Evolutionary conservation across 2,797 vertebrate genomes (phyloP).

Genomic region (Chiroxiphia lanceolata): DNA sequence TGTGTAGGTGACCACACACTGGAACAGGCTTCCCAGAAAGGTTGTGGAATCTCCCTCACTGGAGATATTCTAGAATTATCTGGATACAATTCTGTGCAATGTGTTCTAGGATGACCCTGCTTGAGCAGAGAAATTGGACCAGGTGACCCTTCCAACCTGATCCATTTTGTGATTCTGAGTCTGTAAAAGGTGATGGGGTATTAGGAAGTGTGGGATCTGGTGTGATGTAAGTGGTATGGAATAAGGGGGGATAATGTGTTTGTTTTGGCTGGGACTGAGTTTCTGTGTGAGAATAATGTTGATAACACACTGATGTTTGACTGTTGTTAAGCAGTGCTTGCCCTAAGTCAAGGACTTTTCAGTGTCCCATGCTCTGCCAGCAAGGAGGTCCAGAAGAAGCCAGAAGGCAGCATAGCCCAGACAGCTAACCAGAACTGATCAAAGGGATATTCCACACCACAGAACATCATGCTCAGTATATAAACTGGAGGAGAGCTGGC

Average conservation of each 20-base stretch:
- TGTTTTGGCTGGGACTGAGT: not conserved
- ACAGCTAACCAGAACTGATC: not conserved
- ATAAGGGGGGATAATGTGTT: not conserved
- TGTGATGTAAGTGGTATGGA: not conserved
- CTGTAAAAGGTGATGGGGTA: not conserved
- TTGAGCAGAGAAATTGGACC: not conserved
- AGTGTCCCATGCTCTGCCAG: not conserved
- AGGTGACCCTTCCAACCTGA: not conserved
- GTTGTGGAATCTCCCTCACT: not conserved
- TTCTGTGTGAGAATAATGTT: not conserved
- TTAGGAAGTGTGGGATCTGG: not conserved
- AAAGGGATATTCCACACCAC: fast-evolving
- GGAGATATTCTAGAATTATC: not conserved
- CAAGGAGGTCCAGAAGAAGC: not conserved
- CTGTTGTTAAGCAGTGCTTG: not conserved
- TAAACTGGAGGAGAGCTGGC: not conserved
- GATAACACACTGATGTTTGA: not conserved
- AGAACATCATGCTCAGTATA: fast-evolving
- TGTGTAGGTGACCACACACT: not conserved
- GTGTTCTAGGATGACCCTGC: not conserved
- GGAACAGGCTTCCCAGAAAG: not conserved
- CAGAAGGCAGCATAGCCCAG: not conserved
- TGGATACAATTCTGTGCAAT: not conserved
- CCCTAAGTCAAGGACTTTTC: not conserved
- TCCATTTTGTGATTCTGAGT: not conserved